Evolutionary conservation across 2,888 invertebrate species (phyloP).

Genomic region (Rhorus exstirpatorius): DNA sequence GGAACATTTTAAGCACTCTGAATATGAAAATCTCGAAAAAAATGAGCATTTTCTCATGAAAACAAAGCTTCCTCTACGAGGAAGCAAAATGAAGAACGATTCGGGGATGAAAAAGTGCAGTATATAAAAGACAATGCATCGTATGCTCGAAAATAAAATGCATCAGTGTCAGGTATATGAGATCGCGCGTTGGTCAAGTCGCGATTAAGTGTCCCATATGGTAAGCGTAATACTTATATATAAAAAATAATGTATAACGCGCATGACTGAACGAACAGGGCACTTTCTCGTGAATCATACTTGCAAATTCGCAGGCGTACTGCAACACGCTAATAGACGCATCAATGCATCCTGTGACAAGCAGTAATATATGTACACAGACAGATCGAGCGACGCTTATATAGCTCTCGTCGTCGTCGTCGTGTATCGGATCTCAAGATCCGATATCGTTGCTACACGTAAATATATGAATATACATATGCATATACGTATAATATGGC

Average conservation of each 20-base stretch:
- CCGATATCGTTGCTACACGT: slow-evolving; percentile 45
- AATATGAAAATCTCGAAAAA: too few species aligned
- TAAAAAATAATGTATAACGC: slow-evolving; percentile 23
- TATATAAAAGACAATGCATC: background rate
- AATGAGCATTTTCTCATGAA: too few species aligned
- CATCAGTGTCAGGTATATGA: background rate
- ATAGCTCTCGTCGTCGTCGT: slow-evolving; percentile 29
- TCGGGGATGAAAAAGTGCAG: background rate
- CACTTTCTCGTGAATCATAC: slow-evolving; percentile 80
- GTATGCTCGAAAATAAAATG: too few species aligned
- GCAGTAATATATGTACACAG: slow-evolving; percentile 74
- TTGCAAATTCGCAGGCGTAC: slow-evolving; percentile 78
- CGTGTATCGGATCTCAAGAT: slow-evolving; percentile 62
- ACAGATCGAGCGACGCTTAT: slow-evolving; percentile 29
- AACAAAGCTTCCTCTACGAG: too few species aligned
- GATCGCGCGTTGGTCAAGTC: slow-evolving; percentile 3
- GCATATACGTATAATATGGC: background rate
- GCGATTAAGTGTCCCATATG: slow-evolving; percentile 11
- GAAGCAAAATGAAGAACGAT: too few species aligned
- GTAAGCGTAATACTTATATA: slow-evolving; percentile 6
- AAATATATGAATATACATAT: background rate
- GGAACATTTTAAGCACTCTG: too few species aligned
- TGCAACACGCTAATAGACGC: slow-evolving; percentile 79
- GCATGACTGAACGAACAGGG: slow-evolving; percentile 43
- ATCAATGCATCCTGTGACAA: slow-evolving; percentile 81